Evolutionary conservation across 2,888 invertebrate species (phyloP), one percentile per base, ranked within the genome.

Genomic region (Meiosimyza decipiens): DNA sequence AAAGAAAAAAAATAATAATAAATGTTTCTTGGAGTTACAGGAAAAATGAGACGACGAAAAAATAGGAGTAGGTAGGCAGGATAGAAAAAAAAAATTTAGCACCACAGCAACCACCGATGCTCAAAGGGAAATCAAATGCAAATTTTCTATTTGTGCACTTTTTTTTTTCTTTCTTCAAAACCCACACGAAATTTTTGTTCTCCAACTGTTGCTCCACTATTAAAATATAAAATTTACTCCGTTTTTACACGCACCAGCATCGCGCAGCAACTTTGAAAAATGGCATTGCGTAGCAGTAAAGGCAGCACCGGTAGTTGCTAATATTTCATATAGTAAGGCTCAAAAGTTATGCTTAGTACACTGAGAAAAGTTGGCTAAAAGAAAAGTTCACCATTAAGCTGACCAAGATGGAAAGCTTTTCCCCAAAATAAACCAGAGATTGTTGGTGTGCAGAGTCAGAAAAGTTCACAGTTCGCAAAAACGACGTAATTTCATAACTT

Each of bases 181-280:
- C 62, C 52, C 52, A 69, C 60, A 60, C 60, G 40, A 50, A 63
- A 16, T 47, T 47, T 63, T 60, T 28, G 28, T 28, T 40, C 13
- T 11, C 40, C 13, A 11, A 49, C 4, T 11, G 7, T 33, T 52
- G 16, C 40, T 69, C 9, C 18, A 9, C 49, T 12, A 67, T 13
- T 13, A 22, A 59, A 13, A 68, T 40, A 22, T 28, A 40, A 57
- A 68, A 68, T 68, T 68, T 68, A 68, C 57, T 47, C 12, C 22
- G n/a, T n/a, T 50, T 68, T 59, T 49, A 50, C 68, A 68, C 68
- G 68, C 68, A 68, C 49, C 52, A 28, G 28, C 28, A 28, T 3
- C 3, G 28, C 28, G 28, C 28, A 28, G 51, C 28, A 47, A 22
- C 22, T 5, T 13, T 9, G 22, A 28, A 49, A 12, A 13, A 49